Conservation (phyloP, 2,888 invertebrate species). For the Tetramorium bicarinatum region DNA sequence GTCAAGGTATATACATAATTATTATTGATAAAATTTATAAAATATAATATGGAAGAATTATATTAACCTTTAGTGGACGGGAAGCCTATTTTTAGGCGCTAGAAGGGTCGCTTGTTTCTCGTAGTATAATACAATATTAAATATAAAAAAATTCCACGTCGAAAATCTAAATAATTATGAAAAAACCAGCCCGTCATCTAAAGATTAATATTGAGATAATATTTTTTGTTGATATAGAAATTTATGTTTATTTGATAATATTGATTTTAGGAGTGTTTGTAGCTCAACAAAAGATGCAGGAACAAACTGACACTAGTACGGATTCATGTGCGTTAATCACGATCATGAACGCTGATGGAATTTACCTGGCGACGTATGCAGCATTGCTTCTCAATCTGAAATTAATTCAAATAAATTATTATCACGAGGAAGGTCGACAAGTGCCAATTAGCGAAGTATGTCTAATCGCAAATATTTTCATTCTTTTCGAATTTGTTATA, state of each 20-base stretch:
- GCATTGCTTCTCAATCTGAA: conserved; percentile 94
- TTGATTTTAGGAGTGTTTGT: conserved; percentile 80
- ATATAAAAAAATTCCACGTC: too few species aligned
- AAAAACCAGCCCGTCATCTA: too few species aligned
- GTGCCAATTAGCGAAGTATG: conserved; percentile 87
- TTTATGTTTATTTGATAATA: neutral
- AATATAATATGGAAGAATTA: neutral
- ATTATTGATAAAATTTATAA: neutral
- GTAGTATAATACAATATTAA: too few species aligned
- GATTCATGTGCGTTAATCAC: conserved; percentile 88
- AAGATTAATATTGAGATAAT: neutral
- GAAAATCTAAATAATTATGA: too few species aligned
- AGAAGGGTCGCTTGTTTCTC: too few species aligned
- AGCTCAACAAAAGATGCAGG: conserved; percentile 83
- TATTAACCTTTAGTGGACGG: too few species aligned
- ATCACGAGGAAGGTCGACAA: conserved; percentile 87
- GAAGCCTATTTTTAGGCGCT: too few species aligned
- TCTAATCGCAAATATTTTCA: neutral
- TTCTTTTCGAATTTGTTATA: neutral
- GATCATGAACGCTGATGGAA: conserved; percentile 97
- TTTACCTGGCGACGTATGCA: conserved; percentile 96
- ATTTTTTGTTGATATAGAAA: neutral
- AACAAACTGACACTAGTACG: conserved; percentile 77
- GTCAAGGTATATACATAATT: conserved; percentile 91
- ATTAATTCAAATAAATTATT: conserved; percentile 92